Percentiles rank a stretch among this genome's conserved stretches.
phyloP scores from a whole-genome alignment of 1,140 invertebrate species.

The Drosophila oshimai region DNA sequence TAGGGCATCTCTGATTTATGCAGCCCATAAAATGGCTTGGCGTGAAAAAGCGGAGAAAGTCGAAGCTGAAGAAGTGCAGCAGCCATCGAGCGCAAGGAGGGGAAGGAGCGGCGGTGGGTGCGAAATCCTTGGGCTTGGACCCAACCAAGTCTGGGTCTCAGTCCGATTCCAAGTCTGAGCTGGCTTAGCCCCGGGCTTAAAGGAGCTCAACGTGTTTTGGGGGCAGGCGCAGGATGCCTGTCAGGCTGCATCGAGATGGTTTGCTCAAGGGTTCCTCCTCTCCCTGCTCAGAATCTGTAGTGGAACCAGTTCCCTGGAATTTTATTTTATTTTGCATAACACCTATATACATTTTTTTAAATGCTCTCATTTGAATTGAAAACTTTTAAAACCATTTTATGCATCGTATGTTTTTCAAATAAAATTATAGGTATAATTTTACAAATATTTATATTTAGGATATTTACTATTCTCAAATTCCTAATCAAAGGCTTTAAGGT shows the following conservation, averaged over 20 bases:
- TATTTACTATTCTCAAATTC: no score
- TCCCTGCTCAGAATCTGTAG: neutral
- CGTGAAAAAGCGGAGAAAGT: constrained; percentile 14
- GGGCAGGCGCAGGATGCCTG: constrained; percentile 5
- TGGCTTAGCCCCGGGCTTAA: constrained; percentile 27
- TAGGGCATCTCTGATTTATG: constrained; percentile 49
- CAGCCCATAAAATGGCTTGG: constrained; percentile 49
- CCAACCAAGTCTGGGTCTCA: neutral
- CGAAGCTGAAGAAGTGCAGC: constrained; percentile 2
- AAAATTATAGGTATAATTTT: no score
- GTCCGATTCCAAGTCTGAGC: constrained; percentile 25
- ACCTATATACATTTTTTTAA: neutral
- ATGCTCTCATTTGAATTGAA: no score
- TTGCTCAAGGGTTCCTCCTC: neutral
- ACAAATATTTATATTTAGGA: no score
- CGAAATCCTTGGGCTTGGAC: neutral
- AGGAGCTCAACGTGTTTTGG: constrained; percentile 39
- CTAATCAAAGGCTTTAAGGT: no score
- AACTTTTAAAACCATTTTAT: no score
- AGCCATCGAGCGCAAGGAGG: neutral
- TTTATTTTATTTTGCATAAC: neutral
- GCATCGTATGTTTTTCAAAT: no score
- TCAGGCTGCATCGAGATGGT: constrained; percentile 30
- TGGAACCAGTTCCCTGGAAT: neutral
- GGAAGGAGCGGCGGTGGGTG: neutral